Conservation (phyloP, 2,113 vertebrate species). For the Amblyornis subalaris region DNA sequence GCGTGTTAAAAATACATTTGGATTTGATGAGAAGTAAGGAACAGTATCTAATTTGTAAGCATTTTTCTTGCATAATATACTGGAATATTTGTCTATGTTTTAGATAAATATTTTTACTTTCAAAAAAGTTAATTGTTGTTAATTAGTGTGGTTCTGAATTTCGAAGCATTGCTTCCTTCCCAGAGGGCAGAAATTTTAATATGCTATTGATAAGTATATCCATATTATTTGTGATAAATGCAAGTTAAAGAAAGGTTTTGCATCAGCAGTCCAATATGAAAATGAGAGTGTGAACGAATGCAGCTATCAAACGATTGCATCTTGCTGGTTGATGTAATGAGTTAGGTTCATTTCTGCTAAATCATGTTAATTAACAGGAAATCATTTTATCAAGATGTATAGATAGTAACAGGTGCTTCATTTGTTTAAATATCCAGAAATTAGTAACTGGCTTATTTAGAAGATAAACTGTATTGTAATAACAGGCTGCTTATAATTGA, state of each 20-base stretch:
- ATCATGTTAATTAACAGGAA: slow-evolving; percentile 33
- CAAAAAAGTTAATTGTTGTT: not conserved
- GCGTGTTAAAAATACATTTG: not conserved
- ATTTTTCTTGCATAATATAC: not conserved
- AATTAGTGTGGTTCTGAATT: not conserved
- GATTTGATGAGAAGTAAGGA: not conserved
- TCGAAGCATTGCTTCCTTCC: not conserved
- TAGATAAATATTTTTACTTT: slow-evolving; percentile 25
- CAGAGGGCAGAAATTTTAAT: not conserved
- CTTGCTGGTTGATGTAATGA: not conserved
- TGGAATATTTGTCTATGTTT: not conserved
- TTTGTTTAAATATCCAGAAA: slow-evolving; percentile 23
- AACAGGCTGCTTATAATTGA: not conserved
- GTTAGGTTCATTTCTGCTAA: not conserved
- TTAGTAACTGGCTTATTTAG: not conserved
- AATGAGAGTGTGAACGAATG: not conserved
- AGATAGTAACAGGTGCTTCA: not conserved
- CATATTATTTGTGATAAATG: not conserved
- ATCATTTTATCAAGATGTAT: not conserved
- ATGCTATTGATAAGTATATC: slow-evolving; percentile 11
- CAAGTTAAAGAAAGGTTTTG: not conserved
- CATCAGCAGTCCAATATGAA: not conserved
- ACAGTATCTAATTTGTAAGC: not conserved
- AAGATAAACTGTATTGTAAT: not conserved
- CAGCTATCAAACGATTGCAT: not conserved